Base-by-base conservation (phyloP, 2,113 vertebrate genomes). In the Coptodon bakossiorum region DNA sequence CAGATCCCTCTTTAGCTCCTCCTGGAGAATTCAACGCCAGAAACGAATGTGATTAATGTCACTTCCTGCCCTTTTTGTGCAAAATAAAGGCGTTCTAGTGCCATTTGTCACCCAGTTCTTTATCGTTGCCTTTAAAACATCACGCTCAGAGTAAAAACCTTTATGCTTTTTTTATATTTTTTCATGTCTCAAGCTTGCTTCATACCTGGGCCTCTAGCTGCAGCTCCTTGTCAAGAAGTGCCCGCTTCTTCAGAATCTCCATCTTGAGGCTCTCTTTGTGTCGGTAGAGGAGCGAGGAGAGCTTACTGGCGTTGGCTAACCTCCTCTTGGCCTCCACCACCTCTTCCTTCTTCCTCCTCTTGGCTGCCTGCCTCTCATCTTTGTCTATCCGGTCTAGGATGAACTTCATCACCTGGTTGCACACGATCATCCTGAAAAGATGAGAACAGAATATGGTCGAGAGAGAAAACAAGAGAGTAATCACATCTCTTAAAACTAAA, bases 351-450 rank as follows among this genome's bases (percentile, higher is more conserved):
- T 99, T 99, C 83, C 96, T 95, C 92, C 97, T 98, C 95, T 99
- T 99, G 38, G 98, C 98, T 4, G 97, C 98, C 95, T 99, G 98
- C 88, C 97, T 98, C 92, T 99, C 99, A 85, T 99, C 98, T 95
- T 98, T 98, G 96, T 99, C 99, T 93, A 99, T 99, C 94, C 98
- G 98, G 97, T 99, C 99, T 94, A 99, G 96, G 94, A 99, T 98
- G 87, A 96, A 99, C 95, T 99, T 99, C 98, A 99, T 99, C 94
- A 99, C 99, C 96, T 99, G 99, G 96, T 99, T 99, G 96, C 99
- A 99, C 34, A 99, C 98, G 82, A 99, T 99, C 98, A 99, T 99
- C 95, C 99, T 99, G 94, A 29, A 86, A 10, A 76, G 61, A 86
- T 13, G 79, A 9, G 57, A 2, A 91, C 19, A 81, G 9, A 24